Percentiles rank a stretch among this genome's conserved stretches.
phyloP scores from a whole-genome alignment of 2,113 vertebrate species.

The Dicentrarchus labrax region DNA sequence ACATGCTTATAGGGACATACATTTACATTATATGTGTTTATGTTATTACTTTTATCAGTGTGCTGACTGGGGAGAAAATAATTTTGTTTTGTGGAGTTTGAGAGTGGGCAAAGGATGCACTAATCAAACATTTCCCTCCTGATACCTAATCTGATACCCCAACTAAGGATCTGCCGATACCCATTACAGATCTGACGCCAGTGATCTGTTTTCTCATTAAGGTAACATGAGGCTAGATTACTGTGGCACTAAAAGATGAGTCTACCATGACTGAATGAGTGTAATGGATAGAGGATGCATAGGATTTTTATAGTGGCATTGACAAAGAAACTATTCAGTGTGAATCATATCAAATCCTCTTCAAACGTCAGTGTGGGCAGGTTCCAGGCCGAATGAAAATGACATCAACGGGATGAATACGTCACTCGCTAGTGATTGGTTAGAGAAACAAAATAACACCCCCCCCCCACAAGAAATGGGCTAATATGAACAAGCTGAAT shows the following conservation, averaged over 20 bases:
- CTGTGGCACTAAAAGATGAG: background rate
- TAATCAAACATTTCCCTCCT: background rate
- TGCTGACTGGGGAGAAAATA: background rate
- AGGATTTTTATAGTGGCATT: background rate
- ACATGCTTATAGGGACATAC: background rate
- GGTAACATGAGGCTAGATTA: background rate
- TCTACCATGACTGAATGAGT: background rate
- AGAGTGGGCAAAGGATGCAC: no score
- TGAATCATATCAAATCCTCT: background rate
- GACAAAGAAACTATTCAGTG: background rate
- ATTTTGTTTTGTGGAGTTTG: background rate
- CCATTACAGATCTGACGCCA: background rate
- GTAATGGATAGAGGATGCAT: background rate
- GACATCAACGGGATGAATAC: no score
- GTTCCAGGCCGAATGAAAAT: background rate
- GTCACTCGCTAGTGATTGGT: no score
- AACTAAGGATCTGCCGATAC: background rate
- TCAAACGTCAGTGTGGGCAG: background rate
- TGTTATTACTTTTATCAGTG: background rate
- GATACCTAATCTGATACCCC: background rate
- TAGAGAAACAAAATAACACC: background rate
- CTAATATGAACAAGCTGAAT: background rate
- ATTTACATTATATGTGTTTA: background rate
- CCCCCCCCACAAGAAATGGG: background rate
- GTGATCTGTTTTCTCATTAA: background rate